phyloP scores from a whole-genome alignment of 2,888 invertebrate species.

The Callinectes sapidus region DNA sequence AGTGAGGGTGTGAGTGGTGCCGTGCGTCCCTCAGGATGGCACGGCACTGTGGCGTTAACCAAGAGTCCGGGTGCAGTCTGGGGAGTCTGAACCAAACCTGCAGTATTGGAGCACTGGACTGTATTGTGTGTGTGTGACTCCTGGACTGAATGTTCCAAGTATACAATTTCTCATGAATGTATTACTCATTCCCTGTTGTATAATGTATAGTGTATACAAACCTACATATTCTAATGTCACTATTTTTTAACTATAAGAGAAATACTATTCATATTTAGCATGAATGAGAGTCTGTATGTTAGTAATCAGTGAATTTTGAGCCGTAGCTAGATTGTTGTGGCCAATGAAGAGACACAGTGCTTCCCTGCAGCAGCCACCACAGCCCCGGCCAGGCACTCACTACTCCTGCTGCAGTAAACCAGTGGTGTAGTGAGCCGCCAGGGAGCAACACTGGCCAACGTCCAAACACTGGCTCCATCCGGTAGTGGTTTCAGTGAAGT shows the following conservation, averaged over 20 bases:
- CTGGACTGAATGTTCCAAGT: background rate
- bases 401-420: too few species aligned
- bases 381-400: too few species aligned
- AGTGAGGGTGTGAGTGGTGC: too few species aligned
- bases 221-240: background rate
- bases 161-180: too few species aligned
- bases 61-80: too few species aligned
- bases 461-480: background rate
- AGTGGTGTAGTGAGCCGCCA: too few species aligned
- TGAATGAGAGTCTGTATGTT: background rate
- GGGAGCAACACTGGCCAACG: too few species aligned
- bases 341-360: background rate
- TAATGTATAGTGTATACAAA: background rate
- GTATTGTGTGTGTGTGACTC: too few species aligned
- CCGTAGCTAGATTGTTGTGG: background rate
- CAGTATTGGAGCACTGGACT: too few species aligned
- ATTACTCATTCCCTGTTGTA: background rate
- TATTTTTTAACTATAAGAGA: background rate
- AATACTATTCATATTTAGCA: background rate
- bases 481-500: background rate
- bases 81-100: too few species aligned
- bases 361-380: background rate
- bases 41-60: too few species aligned
- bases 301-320: background rate
- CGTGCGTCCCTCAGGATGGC: too few species aligned